Evolutionary conservation across 2,888 invertebrate species (phyloP).

Genomic region (Cetonia aurata): DNA sequence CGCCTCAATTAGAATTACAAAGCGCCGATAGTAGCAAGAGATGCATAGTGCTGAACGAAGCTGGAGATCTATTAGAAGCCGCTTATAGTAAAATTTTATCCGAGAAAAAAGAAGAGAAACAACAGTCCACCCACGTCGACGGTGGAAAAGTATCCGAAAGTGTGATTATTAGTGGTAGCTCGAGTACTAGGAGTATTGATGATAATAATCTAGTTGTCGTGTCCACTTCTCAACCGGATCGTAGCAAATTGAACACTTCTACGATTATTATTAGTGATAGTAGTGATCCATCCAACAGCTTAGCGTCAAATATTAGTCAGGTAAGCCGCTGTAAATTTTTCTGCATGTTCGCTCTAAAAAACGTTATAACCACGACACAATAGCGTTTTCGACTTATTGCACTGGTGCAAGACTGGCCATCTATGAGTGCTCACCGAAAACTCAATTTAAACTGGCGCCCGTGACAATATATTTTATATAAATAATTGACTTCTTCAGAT

Average conservation of each 20-base stretch:
- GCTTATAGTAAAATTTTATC: conserved; percentile 52
- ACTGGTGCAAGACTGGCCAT: too few relatives aligned
- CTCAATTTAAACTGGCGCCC: too few relatives aligned
- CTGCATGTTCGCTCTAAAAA: neutral
- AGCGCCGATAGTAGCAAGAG: conserved; percentile 28
- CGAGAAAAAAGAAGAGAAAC: conserved; percentile 54
- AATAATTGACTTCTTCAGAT: too few relatives aligned
- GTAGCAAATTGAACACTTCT: conserved; percentile 67
- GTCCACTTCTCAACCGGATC: conserved; percentile 60
- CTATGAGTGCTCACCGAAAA: too few relatives aligned
- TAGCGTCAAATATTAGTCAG: conserved; percentile 80
- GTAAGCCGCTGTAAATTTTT: conserved; percentile 58
- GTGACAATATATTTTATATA: too few relatives aligned
- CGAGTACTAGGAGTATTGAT: conserved; percentile 51
- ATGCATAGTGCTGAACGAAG: conserved; percentile 20
- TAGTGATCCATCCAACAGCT: conserved; percentile 78
- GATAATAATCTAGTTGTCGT: conserved; percentile 61
- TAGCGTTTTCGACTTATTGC: too few relatives aligned
- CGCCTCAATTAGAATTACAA: conserved; percentile 13
- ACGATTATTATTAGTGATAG: conserved; percentile 69
- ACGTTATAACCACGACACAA: too few relatives aligned
- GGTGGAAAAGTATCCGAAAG: conserved; percentile 50
- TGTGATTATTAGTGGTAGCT: conserved; percentile 57
- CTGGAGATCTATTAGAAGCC: conserved; percentile 53
- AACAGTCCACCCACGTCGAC: conserved; percentile 21